Evolutionary conservation across 2,797 vertebrate genomes (phyloP), one percentile per base, ranked within the genome.

Genomic region (Leuciscus waleckii): DNA sequence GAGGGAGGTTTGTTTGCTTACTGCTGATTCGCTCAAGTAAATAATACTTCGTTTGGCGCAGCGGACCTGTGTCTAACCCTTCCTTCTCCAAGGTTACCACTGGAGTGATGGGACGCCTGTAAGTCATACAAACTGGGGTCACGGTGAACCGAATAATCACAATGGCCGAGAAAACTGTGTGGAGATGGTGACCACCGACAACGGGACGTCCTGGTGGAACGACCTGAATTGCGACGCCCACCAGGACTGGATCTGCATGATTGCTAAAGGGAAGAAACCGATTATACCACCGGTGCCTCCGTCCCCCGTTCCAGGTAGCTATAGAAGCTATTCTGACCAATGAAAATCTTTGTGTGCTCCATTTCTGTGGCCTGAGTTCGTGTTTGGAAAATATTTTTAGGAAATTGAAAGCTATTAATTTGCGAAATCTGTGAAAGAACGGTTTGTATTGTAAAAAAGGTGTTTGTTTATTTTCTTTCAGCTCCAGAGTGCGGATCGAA

Each of bases 241-340:
- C 87, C 94, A 94, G 87, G 95, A 96, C 91, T 96, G 95, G 95
- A 94, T 96, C 82, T 96, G 96, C 87, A 92, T 86, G 93, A 95
- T 96, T 6, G 0, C 89, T 8, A 96, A 95, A 90, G 95, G 94
- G 67, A 88, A 91, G 85, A 91, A 1, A 1, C 95, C 96, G 61
- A 46, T 94, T 56, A 0, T 87, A 29, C 95, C 95, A 1, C 94
- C 95, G 0, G 56, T 2, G n/a, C 92, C 94, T 0, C 94, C 95
- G 2, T 39, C 95, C 21, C 90, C 93, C 3, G 0, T 41, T 13
- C 88, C 90, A 77, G 88, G 89, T 90, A 39, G 49, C 35, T 8
- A 14, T 37, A 9, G 1, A 51, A 74, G 41, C 35, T 0, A 0
- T 35, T 58, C 14, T 58, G 37, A 61, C 35, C 13, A 26, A 29